These are phyloP conservation scores for Lasioglossum figueresi DNA, from an alignment of 2,888 invertebrate genomes.

Conservation along the genomic window DNA sequence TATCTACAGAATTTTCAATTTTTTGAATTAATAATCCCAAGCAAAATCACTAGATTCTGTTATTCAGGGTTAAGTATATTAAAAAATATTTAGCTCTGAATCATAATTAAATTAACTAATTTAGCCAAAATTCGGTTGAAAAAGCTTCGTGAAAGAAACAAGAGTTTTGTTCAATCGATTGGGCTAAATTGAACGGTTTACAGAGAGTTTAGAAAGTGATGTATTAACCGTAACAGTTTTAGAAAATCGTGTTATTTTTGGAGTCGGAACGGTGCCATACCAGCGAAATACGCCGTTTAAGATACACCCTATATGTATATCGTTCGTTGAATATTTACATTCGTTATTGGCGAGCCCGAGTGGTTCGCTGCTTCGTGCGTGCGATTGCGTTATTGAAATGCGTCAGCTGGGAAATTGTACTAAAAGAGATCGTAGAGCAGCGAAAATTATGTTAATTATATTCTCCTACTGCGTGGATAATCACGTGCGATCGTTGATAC, in stretches of 20 bases:
- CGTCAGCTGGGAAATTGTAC: background rate
- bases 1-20: background rate
- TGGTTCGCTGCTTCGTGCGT: background rate
- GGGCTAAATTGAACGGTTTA: background rate
- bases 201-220: background rate
- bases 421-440: background rate
- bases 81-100: background rate
- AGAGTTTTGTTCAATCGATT: background rate
- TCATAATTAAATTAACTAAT: background rate
- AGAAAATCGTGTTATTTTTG: constrained; percentile 45
- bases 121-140: background rate
- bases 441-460: background rate
- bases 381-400: background rate
- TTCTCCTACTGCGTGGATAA: background rate
- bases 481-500: background rate
- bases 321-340: constrained; percentile 40
- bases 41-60: background rate
- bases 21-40: background rate
- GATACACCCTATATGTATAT: constrained; percentile 41
- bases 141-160: background rate
- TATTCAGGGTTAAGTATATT: background rate
- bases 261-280: constrained; percentile 20
- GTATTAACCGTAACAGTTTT: constrained; percentile 29
- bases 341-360: constrained; percentile 24
- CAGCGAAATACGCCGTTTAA: constrained; percentile 30